phyloP scores from a whole-genome alignment of 2,113 vertebrate species.

The Mormyrus iriodes region DNA sequence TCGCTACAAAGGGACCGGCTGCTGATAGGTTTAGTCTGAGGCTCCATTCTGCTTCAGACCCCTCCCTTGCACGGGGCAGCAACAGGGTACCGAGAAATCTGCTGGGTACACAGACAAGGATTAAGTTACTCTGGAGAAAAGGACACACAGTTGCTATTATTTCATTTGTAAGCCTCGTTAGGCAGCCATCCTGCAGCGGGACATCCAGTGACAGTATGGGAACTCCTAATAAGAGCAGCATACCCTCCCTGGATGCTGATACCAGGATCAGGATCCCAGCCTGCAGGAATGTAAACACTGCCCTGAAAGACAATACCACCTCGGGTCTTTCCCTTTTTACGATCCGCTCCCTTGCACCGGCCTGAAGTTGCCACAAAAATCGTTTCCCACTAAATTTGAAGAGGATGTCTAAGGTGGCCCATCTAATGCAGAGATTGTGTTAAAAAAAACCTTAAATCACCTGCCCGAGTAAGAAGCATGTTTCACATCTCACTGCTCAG shows the following conservation, averaged over 20 bases:
- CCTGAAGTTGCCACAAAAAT: background rate
- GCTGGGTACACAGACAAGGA: background rate
- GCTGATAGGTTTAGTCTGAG: background rate
- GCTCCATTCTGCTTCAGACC: background rate
- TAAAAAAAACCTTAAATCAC: background rate
- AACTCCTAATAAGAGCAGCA: background rate
- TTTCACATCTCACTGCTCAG: background rate
- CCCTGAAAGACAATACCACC: background rate
- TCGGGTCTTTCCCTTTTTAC: background rate
- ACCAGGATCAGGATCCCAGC: background rate
- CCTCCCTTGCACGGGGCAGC: background rate
- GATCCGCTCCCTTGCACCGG: background rate
- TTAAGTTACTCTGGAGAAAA: background rate
- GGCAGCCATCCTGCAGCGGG: background rate
- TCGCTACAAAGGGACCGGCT: background rate
- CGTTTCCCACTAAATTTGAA: background rate
- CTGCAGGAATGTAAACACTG: background rate
- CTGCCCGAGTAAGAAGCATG: background rate
- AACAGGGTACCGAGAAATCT: background rate
- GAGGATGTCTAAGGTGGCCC: background rate
- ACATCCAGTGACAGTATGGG: too few species aligned
- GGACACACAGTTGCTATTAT: background rate
- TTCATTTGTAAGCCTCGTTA: background rate
- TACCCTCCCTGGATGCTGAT: background rate
- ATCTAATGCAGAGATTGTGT: background rate